Evolutionary conservation across 2,113 vertebrate genomes (phyloP), one percentile per base, ranked within the genome.

Genomic region (Marmota monax): DNA sequence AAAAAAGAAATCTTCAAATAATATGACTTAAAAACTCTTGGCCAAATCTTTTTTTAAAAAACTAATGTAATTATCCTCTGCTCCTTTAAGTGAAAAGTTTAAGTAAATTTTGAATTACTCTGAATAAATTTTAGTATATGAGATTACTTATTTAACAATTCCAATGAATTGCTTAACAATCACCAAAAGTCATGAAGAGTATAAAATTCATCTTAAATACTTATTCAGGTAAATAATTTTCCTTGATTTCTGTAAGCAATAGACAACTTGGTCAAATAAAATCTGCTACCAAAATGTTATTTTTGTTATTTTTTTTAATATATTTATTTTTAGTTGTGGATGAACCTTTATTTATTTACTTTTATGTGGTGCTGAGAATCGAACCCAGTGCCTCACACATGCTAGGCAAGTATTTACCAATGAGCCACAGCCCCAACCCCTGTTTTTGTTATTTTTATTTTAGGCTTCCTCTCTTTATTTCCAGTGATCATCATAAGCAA

Each of bases 1-100:
- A 96, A 63, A 87, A 88, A 84, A 23, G n/a, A 95, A 95, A 76
- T 3, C 16, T 86, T 97, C 88, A 96, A 96, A 89, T 97, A 97
- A 42, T 4, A 93, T 8, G 13, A 79, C 37, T 94, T 82, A 73
- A 87, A 87, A 72, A 45, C 67, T 88, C 11, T 56, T 83, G 18
- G 5, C 8, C 78, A 89, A 63, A 67, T 78, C 3, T 95, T 82
- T 88, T 73, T 78, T 48, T 7, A 94, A 84, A 91, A 61, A 25
- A 65, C 22, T 56, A 63, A 83, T 37, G 14, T n/a, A 58, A 93
- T 83, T 63, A 77, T 48, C 7, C 79, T 27, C 10, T 78, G 61
- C 23, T 78, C 20, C 53, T 72, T 92, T 29, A 73, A 17, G 22
- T 87, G 72, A 94, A 92, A 92, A 72, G 20, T 92, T 94, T 92